A percentile compares a stretch with the other conserved stretches of the same genome.
Evolutionary conservation across 2,113 vertebrate genomes (phyloP).

Genomic region (Larimichthys crocea): DNA sequence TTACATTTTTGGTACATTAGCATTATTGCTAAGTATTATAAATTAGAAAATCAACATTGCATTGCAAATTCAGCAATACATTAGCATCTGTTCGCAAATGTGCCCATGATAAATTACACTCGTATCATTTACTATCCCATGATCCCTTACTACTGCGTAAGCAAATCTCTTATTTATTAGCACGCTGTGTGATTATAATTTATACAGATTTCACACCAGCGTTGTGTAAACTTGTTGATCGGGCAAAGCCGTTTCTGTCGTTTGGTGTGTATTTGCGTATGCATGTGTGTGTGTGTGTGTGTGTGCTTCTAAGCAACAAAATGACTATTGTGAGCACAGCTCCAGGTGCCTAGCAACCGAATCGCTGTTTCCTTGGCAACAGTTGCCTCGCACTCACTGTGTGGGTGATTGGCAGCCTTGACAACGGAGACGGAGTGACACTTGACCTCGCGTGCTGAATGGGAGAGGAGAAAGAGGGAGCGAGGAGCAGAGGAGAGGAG

Average conservation of each 20-base stretch:
- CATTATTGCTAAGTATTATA: conserved; percentile 76
- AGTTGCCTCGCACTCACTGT: conserved; percentile 85
- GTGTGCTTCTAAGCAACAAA: conserved; percentile 81
- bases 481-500: conserved; percentile 69
- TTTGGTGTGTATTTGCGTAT: conserved; percentile 65
- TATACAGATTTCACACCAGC: conserved; percentile 51
- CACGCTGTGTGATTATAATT: conserved; percentile 54
- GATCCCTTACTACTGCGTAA: conserved; percentile 64
- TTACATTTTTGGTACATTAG: conserved; percentile 73
- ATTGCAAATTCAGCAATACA: conserved; percentile 74
- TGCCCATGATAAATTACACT: conserved; percentile 65
- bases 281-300: conserved; percentile 28
- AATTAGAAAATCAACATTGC: conserved; percentile 69
- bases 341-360: conserved; percentile 86
- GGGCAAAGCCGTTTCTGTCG: conserved; percentile 54
- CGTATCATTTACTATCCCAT: conserved; percentile 53
- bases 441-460: conserved; percentile 84
- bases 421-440: conserved; percentile 82
- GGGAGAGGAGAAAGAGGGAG: conserved; percentile 71
- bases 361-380: conserved; percentile 85
- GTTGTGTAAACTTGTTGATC: conserved; percentile 74
- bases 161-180: conserved; percentile 63
- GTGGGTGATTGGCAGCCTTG: conserved; percentile 86
- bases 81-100: conserved; percentile 67
- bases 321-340: conserved; percentile 85